phyloP scores from a whole-genome alignment of 1,140 invertebrate genomes.

The Calephelis virginiensis region DNA sequence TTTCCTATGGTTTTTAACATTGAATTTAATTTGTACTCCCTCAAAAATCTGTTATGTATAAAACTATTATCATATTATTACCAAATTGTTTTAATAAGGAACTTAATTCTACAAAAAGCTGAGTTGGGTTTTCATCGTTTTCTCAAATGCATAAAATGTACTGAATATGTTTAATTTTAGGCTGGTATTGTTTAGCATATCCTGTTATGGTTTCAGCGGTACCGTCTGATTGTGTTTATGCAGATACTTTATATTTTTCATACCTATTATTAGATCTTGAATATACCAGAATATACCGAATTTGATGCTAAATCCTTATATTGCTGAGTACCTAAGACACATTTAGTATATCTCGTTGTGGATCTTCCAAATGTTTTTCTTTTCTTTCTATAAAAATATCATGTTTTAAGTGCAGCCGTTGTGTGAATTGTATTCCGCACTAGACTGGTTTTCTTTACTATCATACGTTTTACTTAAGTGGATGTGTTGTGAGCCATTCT shows the following conservation, averaged over 20 bases:
- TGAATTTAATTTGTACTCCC: not conserved
- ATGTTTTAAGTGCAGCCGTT: too few species aligned
- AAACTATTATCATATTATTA: conserved; percentile 1
- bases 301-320: not conserved
- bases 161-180: not conserved
- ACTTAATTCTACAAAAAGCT: not conserved
- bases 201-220: not conserved
- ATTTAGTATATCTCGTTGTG: not conserved
- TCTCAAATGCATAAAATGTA: not conserved
- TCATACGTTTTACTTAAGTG: too few species aligned
- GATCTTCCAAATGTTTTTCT: not conserved
- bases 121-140: not conserved
- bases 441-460: too few species aligned
- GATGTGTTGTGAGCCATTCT: not conserved
- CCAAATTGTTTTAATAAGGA: not conserved
- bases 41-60: not conserved
- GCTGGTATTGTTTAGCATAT: not conserved
- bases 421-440: too few species aligned
- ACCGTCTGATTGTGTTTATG: not conserved
- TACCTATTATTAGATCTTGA: not conserved
- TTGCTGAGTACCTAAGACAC: not conserved
- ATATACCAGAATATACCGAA: not conserved
- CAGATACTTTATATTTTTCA: conserved; percentile 1
- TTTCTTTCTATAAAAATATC: not conserved
- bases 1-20: not conserved